Base-by-base conservation (phyloP, 2,888 invertebrate genomes). In the Marasmarcha lunaedactyla region DNA sequence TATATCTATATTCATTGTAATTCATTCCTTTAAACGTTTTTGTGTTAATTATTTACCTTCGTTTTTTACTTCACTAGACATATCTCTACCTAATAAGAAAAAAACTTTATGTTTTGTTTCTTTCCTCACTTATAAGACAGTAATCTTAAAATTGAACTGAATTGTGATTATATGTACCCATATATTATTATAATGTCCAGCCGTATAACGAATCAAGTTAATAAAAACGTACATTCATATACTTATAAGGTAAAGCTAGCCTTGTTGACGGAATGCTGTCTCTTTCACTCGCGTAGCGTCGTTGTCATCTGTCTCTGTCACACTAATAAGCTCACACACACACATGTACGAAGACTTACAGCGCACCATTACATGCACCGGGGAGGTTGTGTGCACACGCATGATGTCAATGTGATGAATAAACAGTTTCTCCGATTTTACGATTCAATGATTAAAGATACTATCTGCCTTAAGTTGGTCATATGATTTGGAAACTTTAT, bases 391-490 rank as follows among this genome's bases (percentile, higher is more conserved):
- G 58, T 56, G 58, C 50, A 51, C 59, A 47, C 50, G 47, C 49
- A 47, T 55, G 58, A 58, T 71, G 70, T 72, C 74, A 70, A 71
- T 71, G 71, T 71, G 74, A 73, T 74, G 72, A 77, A 78, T 76
- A 76, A 78, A 79, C 72, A 76, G 76, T 78, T 78, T 79, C 78
- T 77, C 65, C 70, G 70, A 77, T 78, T 79, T 78, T 76, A 78
- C 71, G 77, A 77, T 65, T 71, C 72, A 77, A 70, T 71, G 76
- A 69, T 70, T 67, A 70, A 62, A 68, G 73, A 77, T 77, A 68
- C 57, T 72, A 76, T 74, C 72, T 78, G 76, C 76, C 71, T 68
- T 68, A 71, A 77, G 72, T 72, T 69, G 52, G 59, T 65, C 71
- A 69, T 5, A 70, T 72, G 60, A 63, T 73, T 71, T 67, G 58